Evolutionary conservation across 2,797 vertebrate species (phyloP).

Genomic region (Falco columbarius): DNA sequence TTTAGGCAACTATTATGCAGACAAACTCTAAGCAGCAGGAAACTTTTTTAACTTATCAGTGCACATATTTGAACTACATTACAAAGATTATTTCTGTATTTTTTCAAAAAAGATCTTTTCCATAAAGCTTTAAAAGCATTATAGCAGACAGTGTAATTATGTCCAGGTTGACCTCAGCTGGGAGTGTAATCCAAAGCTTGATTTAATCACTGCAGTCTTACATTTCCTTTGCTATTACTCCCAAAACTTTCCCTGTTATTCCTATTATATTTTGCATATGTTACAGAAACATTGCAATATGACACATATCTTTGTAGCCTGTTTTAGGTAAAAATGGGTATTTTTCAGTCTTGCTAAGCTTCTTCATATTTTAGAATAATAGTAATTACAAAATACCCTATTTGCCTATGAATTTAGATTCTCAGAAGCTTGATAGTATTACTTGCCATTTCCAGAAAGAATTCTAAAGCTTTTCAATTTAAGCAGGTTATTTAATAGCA

Average conservation of each 20-base stretch:
- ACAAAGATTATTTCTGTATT: not conserved
- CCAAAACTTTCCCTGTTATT: not conserved
- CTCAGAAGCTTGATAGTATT: not conserved
- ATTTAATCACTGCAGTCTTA: not conserved
- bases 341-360: not conserved
- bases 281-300: not conserved
- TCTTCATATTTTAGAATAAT: not conserved
- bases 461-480: not conserved
- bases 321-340: too few species aligned
- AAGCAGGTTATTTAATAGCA: not conserved
- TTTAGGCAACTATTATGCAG: slow-evolving; percentile 32
- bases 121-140: not conserved
- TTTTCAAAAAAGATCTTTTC: not conserved
- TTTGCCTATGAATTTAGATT: not conserved
- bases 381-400: not conserved
- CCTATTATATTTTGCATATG: not conserved
- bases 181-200: not conserved
- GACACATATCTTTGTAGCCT: not conserved
- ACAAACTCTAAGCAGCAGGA: not conserved
- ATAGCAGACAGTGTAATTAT: not conserved
- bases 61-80: not conserved
- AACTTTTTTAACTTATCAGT: not conserved
- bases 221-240: not conserved
- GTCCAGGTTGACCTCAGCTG: not conserved
- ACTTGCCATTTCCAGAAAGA: not conserved